Evolutionary conservation across 2,888 invertebrate genomes (phyloP), one percentile per base, ranked within the genome.

Genomic region (Calameuta pallipes): DNA sequence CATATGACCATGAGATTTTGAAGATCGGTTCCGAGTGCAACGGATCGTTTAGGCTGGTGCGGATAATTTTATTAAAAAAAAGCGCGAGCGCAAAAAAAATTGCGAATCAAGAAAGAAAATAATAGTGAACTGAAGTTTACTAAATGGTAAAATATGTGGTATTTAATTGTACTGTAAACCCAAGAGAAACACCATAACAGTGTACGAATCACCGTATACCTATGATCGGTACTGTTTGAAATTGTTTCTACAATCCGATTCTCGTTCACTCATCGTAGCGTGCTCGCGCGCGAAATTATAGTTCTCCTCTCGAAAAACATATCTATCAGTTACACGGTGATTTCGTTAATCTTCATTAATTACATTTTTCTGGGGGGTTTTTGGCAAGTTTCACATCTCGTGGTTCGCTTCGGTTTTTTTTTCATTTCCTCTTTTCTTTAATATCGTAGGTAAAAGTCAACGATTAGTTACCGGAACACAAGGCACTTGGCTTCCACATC

Each of bases 401-500:
- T 23, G 56, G 23, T 56, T 56, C 56, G 56, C 23, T 82, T 86
- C 78, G 76, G 36, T 77, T 76, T 78, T 78, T 81, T 75, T 81
- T 74, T 70, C 75, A 78, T 80, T 80, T 69, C 76, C 80, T 81
- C 80, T 36, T 71, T 71, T 83, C 83, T 84, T 83, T 85, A 82
- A 86, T 88, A 88, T 87, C 86, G 86, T 89, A 88, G 90, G 88
- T 88, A 89, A 89, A 89, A 89, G 89, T 91, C 90, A 91, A 90
- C 90, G 90, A 89, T 90, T 90, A 90, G 89, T 91, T 87, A 89
- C 88, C 89, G 90, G 91, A 90, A 91, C 90, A 89, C 90, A 91
- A 91, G 91, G 91, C 91, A 91, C 91, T 91, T 91, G 89, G 88
- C 91, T 90, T 90, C 90, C 88, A 90, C 88, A 87, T 90, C 87